These are phyloP conservation scores for Maniola hyperantus DNA, from an alignment of 2,888 invertebrate genomes.

Conservation along the genomic window DNA sequence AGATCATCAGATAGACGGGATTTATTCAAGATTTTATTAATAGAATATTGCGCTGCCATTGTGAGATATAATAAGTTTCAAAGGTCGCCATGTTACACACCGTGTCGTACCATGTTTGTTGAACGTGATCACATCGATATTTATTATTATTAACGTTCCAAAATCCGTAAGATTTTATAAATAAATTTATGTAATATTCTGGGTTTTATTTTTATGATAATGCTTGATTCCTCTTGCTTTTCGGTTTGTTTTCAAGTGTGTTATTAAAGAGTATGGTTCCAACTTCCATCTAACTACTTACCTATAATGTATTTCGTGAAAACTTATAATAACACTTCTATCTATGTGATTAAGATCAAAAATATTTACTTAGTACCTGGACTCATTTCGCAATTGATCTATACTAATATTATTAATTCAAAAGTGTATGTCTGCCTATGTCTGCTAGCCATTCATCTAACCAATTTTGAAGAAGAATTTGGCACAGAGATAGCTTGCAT, in stretches of 20 bases:
- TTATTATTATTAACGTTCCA: background rate
- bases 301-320: no score
- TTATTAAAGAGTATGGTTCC: background rate
- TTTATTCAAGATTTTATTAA: constrained; percentile 50
- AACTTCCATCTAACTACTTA: no score
- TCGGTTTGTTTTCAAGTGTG: background rate
- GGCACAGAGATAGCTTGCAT: no score
- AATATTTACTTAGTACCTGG: no score
- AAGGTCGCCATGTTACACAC: constrained; percentile 45
- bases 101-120: constrained; percentile 35
- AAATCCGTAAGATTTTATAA: background rate
- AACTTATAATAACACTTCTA: no score
- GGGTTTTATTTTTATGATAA: background rate
- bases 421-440: no score
- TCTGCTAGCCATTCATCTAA: no score
- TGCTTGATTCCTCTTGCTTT: background rate
- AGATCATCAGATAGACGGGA: constrained; percentile 42
- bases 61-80: constrained; percentile 49
- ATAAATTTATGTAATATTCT: background rate
- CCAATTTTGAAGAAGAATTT: no score
- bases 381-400: no score
- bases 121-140: constrained; percentile 15
- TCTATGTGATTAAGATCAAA: no score
- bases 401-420: no score
- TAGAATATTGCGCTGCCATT: constrained; percentile 56